phyloP scores from a whole-genome alignment of 2,797 vertebrate species.

The Serranus cabrilla region DNA sequence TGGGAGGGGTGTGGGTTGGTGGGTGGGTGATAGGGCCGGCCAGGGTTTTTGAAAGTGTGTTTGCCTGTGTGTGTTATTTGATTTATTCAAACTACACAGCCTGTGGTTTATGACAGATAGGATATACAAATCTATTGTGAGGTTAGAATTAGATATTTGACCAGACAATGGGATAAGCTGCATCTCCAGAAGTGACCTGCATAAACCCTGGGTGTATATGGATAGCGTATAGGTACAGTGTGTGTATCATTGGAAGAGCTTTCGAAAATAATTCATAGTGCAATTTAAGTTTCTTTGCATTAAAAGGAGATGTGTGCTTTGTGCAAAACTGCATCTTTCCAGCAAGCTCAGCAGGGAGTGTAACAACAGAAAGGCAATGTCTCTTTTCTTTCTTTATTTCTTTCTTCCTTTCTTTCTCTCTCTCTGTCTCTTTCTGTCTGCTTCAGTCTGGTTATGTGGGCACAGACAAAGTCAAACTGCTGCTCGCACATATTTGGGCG shows the following conservation, averaged over 20 bases:
- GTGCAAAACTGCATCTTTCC: conserved; percentile 42
- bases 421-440: conserved; percentile 45
- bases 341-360: conserved; percentile 31
- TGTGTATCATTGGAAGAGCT: conserved; percentile 32
- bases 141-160: conserved; percentile 84
- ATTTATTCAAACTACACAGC: conserved; percentile 80
- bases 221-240: conserved; percentile 26
- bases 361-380: conserved; percentile 28
- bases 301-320: conserved; percentile 41
- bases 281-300: conserved; percentile 59
- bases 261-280: conserved; percentile 42
- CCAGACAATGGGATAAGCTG: conserved; percentile 82
- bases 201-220: conserved; percentile 41
- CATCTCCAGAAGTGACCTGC: conserved; percentile 79
- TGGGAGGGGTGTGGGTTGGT: conserved; percentile 42
- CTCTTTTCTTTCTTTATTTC: conserved; percentile 26
- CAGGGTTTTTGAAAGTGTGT: conserved; percentile 72
- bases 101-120: conserved; percentile 78
- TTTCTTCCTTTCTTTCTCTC: conserved; percentile 16
- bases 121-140: conserved; percentile 82
- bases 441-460: conserved; percentile 89
- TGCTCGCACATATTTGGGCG: conserved; percentile 94
- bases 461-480: conserved; percentile 98
- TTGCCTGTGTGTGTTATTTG: conserved; percentile 60
- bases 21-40: conserved; percentile 49